Percentiles rank a stretch among this genome's conserved stretches.
Evolutionary conservation across 1,140 invertebrate species (phyloP).

Genomic region (Arctopsyche grandis): DNA sequence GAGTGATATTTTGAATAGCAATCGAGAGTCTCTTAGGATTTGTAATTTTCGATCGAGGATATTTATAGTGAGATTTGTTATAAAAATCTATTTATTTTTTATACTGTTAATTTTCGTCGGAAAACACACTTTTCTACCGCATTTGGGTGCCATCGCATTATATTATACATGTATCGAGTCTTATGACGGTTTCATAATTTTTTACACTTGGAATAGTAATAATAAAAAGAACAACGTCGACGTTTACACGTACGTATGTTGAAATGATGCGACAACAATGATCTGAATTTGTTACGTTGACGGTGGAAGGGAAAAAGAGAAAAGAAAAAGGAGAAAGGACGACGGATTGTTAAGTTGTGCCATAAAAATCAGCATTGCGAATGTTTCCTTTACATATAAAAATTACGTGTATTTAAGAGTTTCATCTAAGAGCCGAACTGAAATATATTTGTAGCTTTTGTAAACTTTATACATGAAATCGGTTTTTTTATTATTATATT

Average conservation of each 20-base stretch:
- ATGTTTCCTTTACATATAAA: not conserved
- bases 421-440: constrained; percentile 15
- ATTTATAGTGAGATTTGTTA: not conserved
- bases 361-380: not conserved
- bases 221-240: not conserved
- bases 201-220: too few relatives aligned
- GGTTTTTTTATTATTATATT: constrained; percentile 1
- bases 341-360: not conserved
- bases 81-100: not conserved
- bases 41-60: not conserved
- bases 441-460: constrained; percentile 30
- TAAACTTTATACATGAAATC: constrained; percentile 24
- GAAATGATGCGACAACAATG: not conserved
- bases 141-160: too few relatives aligned
- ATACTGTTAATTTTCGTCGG: not conserved
- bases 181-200: too few relatives aligned
- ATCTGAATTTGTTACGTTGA: not conserved
- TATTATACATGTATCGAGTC: too few relatives aligned
- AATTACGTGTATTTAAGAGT: not conserved
- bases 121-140: not conserved
- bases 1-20: constrained; percentile 19
- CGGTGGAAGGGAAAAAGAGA: too few relatives aligned
- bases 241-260: not conserved
- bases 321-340: not conserved
- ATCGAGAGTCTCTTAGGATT: not conserved